Conservation (phyloP, 2,888 invertebrate species). For the Hesperia comma region DNA sequence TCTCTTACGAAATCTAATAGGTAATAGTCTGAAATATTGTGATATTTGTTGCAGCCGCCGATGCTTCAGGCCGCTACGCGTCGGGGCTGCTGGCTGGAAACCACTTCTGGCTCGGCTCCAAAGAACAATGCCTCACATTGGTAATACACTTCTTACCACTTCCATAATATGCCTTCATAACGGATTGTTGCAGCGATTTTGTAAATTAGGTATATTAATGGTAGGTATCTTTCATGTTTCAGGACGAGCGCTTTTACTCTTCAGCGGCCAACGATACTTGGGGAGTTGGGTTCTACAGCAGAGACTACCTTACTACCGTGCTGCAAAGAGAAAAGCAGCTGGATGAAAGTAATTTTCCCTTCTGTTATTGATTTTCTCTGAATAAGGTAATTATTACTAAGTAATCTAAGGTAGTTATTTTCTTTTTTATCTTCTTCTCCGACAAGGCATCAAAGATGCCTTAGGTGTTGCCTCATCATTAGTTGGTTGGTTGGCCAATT, state of each 20-base stretch:
- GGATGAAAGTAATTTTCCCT: constrained; percentile 54
- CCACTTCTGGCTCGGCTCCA: constrained; percentile 77
- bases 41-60: constrained; percentile 57
- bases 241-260: constrained; percentile 57
- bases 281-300: constrained; percentile 51
- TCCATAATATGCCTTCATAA: not conserved
- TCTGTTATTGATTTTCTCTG: not conserved
- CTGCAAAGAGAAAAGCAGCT: constrained; percentile 57
- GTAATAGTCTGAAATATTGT: too few relatives aligned
- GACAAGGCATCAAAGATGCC: too few relatives aligned
- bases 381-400: not conserved
- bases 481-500: too few relatives aligned
- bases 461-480: too few relatives aligned
- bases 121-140: constrained; percentile 66
- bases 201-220: not conserved
- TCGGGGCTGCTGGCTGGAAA: constrained; percentile 72
- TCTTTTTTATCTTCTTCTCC: too few relatives aligned
- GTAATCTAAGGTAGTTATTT: too few relatives aligned
- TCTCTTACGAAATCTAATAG: too few relatives aligned
- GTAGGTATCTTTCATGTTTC: constrained; percentile 32
- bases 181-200: too few relatives aligned
- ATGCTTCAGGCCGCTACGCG: constrained; percentile 74
- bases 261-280: constrained; percentile 54
- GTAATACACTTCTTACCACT: constrained; percentile 48
- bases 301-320: constrained; percentile 54